Percentiles rank a stretch among this genome's conserved stretches.
Evolutionary conservation across 2,797 vertebrate species (phyloP).

Genomic region (Perodicticus potto): DNA sequence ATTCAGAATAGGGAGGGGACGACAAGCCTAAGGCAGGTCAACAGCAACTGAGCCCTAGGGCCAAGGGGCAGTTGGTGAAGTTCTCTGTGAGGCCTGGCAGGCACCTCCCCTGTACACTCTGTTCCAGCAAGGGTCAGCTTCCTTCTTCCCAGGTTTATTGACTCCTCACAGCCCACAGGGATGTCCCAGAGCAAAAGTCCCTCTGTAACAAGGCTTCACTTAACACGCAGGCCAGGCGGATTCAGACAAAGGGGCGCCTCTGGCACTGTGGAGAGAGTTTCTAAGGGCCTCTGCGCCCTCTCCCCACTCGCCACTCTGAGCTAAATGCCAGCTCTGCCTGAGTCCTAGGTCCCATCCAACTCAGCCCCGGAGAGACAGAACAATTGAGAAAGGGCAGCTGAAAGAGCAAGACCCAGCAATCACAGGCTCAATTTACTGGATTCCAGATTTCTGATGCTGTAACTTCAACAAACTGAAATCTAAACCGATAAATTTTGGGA

Average conservation of each 20-base stretch:
- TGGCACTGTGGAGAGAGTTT: not conserved
- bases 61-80: fast-evolving
- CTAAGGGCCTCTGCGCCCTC: not conserved
- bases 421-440: not conserved
- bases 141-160: not conserved
- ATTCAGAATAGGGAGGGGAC: not conserved
- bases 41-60: not conserved
- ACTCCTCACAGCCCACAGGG: not conserved
- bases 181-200: not conserved
- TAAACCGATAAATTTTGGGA: conserved; percentile 31
- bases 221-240: fast-evolving
- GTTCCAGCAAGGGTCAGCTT: not conserved
- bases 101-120: not conserved
- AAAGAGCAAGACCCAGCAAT: not conserved
- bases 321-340: not conserved
- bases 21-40: not conserved
- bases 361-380: not conserved
- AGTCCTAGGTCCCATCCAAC: not conserved
- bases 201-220: not conserved
- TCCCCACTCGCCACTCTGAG: not conserved
- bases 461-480: conserved; percentile 51
- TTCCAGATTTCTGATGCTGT: conserved; percentile 28
- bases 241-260: not conserved
- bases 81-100: not conserved
- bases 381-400: not conserved